Conservation (phyloP, 2,888 invertebrate species). For the Lasioglossum vierecki region DNA sequence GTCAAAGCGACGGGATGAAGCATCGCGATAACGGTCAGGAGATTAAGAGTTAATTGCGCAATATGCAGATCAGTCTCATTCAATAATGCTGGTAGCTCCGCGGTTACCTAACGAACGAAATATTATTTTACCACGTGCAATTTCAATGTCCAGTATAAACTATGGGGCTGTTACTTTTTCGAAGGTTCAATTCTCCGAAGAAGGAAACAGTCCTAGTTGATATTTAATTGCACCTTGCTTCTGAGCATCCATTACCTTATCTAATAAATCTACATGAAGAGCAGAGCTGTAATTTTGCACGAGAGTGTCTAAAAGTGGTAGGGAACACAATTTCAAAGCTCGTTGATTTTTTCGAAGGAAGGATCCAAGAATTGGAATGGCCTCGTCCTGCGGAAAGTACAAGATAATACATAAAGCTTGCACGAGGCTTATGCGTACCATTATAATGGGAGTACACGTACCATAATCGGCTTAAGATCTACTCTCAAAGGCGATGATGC, state of each 20-base stretch:
- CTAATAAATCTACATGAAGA: slow-evolving; percentile 89
- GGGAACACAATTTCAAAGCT: slow-evolving; percentile 95
- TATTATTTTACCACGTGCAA: not conserved
- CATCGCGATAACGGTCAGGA: slow-evolving; percentile 92
- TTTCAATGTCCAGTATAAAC: not conserved
- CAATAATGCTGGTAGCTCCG: slow-evolving; percentile 95
- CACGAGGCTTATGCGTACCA: not conserved
- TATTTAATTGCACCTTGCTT: not conserved
- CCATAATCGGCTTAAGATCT: slow-evolving; percentile 92
- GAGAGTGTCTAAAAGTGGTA: slow-evolving; percentile 95
- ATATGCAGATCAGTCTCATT: slow-evolving; percentile 98
- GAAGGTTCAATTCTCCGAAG: no score
- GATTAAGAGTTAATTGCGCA: slow-evolving; percentile 94
- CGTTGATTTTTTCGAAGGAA: slow-evolving; percentile 98
- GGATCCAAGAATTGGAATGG: slow-evolving; percentile 95
- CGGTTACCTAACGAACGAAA: slow-evolving; percentile 87
- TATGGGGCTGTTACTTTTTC: no score
- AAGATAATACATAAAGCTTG: slow-evolving; percentile 70
- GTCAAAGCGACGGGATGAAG: slow-evolving; percentile 92
- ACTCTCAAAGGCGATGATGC: slow-evolving; percentile 95
- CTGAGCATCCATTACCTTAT: slow-evolving; percentile 85
- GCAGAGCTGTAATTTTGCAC: slow-evolving; percentile 93
- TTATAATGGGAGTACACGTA: slow-evolving; percentile 80
- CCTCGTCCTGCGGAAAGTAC: slow-evolving; percentile 87
- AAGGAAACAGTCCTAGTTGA: not conserved